These are phyloP conservation scores for Acestrorhynchus altus DNA, from an alignment of 2,797 vertebrate species.

Conservation along the genomic window DNA sequence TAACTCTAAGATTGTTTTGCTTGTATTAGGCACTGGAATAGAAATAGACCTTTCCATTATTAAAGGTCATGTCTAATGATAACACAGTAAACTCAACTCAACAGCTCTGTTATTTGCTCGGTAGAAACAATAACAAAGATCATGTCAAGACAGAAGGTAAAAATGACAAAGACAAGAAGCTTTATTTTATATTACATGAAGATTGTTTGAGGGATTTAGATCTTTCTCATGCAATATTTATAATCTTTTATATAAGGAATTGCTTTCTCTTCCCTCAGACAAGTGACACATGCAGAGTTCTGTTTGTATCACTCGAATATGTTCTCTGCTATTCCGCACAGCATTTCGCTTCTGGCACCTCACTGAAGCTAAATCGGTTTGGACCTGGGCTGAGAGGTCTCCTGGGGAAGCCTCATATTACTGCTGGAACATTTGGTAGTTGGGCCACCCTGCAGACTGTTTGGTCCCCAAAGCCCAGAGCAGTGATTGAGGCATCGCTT, in stretches of 20 bases:
- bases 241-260: no score
- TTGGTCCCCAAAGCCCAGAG: not conserved
- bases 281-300: no score
- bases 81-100: not conserved
- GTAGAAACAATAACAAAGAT: not conserved
- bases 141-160: not conserved
- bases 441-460: not conserved
- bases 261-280: no score
- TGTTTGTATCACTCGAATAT: not conserved
- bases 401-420: not conserved
- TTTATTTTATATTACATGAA: not conserved
- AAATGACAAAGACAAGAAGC: not conserved
- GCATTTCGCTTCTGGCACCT: not conserved
- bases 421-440: not conserved
- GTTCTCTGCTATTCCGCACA: not conserved
- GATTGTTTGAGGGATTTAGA: not conserved
- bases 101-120: not conserved
- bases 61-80: slow-evolving; percentile 7
- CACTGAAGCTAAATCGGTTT: not conserved
- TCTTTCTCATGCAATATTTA: not conserved
- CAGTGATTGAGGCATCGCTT: not conserved
- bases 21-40: not conserved
- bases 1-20: slow-evolving; percentile 16
- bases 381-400: not conserved
- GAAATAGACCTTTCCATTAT: slow-evolving; percentile 13